Evolutionary conservation across 2,888 invertebrate species (phyloP).

Genomic region (Helicoverpa assulta): DNA sequence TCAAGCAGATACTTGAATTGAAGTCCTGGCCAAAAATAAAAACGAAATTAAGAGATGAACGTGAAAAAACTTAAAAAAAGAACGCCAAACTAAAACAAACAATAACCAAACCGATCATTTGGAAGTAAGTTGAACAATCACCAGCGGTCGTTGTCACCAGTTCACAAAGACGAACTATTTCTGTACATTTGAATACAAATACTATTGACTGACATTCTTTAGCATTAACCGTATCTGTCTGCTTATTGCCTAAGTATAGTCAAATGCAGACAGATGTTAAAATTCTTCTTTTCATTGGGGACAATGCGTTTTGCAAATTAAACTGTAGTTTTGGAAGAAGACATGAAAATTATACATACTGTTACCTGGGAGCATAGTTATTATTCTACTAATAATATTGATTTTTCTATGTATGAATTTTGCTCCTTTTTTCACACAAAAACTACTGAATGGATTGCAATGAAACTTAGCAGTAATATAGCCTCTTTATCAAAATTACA

Average conservation of each 20-base stretch:
- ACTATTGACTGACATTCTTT: constrained; percentile 46
- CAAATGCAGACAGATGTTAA: constrained; percentile 1
- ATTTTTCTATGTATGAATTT: too few species aligned
- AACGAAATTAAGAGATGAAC: too few species aligned
- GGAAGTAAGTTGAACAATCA: constrained; percentile 31
- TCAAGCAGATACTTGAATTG: neutral
- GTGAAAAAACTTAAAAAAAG: neutral
- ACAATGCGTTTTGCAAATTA: neutral
- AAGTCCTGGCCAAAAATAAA: neutral
- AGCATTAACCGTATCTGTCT: constrained; percentile 9
- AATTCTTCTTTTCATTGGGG: neutral
- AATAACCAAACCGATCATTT: constrained; percentile 35
- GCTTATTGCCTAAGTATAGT: neutral
- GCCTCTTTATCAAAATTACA: too few species aligned
- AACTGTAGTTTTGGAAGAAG: neutral
- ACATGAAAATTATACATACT: too few species aligned
- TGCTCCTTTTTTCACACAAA: too few species aligned
- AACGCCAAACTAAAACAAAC: constrained; percentile 16
- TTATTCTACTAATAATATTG: too few species aligned
- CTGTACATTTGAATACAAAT: constrained; percentile 57
- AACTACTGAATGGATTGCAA: too few species aligned
- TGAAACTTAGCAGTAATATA: too few species aligned
- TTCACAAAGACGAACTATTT: constrained; percentile 50
- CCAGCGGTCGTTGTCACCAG: constrained; percentile 54
- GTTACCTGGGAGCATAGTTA: too few species aligned